phyloP scores from a whole-genome alignment of 2,113 vertebrate genomes.

The Varanus salvator region DNA sequence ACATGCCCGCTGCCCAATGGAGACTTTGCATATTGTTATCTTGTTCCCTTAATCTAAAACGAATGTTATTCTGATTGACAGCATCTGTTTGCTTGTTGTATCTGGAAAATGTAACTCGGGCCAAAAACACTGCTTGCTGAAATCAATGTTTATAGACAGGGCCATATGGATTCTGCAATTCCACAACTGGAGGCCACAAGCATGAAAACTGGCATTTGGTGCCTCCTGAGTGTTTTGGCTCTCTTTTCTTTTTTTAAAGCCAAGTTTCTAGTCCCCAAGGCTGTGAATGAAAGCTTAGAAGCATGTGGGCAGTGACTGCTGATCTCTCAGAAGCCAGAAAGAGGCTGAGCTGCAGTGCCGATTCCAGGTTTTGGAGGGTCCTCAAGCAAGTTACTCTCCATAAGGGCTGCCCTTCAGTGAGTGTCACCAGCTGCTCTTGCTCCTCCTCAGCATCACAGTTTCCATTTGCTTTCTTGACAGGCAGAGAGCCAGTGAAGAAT shows the following conservation, averaged over 20 bases:
- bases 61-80: conserved; percentile 57
- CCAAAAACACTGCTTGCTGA: conserved; percentile 13
- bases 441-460: too few relatives aligned
- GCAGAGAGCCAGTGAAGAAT: too few relatives aligned
- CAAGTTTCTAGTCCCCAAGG: conserved; percentile 3
- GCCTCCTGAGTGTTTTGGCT: background rate
- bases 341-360: background rate
- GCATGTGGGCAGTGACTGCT: too few relatives aligned
- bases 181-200: background rate
- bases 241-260: background rate
- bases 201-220: background rate
- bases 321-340: background rate
- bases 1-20: background rate
- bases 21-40: conserved; percentile 47
- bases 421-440: too few relatives aligned
- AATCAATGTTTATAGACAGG: conserved; percentile 17
- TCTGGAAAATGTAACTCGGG: conserved; percentile 49
- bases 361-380: background rate
- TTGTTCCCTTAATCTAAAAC: conserved; percentile 46
- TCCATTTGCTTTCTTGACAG: too few relatives aligned
- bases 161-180: background rate
- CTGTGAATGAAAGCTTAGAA: background rate
- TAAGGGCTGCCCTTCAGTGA: too few relatives aligned
- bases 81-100: conserved; percentile 52
- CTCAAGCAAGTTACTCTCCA: background rate